Evolutionary conservation across 2,888 invertebrate species (phyloP).

Genomic region (Alsophila aescularia): DNA sequence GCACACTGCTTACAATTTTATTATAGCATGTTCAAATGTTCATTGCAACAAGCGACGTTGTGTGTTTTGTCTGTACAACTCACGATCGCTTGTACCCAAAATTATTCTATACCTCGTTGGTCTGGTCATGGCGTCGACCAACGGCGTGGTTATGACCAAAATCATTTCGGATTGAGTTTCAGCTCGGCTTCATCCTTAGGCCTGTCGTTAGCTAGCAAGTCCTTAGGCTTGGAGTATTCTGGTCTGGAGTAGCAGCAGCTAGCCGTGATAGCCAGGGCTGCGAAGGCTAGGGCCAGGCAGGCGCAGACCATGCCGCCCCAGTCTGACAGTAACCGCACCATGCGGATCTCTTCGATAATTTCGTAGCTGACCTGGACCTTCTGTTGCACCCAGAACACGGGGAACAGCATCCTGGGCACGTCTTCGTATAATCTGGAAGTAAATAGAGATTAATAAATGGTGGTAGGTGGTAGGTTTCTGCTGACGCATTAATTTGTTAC

Average conservation of each 20-base stretch:
- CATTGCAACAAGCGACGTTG: not conserved
- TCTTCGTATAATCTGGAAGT: constrained; percentile 86
- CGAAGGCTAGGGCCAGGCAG: constrained; percentile 76
- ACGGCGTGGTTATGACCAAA: not conserved
- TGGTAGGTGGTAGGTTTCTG: too few species aligned
- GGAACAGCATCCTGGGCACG: constrained; percentile 88
- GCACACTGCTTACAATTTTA: not conserved
- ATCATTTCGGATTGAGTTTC: constrained; percentile 65
- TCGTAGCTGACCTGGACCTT: constrained; percentile 84
- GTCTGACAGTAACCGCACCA: constrained; percentile 62
- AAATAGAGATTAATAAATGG: not conserved
- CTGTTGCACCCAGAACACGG: constrained; percentile 92
- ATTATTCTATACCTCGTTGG: constrained; percentile 2
- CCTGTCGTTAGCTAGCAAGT: constrained; percentile 38
- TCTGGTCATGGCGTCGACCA: not conserved
- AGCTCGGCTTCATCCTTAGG: constrained; percentile 69
- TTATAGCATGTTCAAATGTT: not conserved
- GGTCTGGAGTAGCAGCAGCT: constrained; percentile 57
- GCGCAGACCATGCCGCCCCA: constrained; percentile 73
- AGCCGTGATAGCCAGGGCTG: constrained; percentile 74
- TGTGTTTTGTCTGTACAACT: too few species aligned
- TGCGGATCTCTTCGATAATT: constrained; percentile 80
- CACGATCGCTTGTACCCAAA: not conserved
- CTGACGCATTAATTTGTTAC: too few species aligned
- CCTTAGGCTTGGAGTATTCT: constrained; percentile 51